phyloP scores from a whole-genome alignment of 1,140 invertebrate species.

The Drosophila sturtevanti region DNA sequence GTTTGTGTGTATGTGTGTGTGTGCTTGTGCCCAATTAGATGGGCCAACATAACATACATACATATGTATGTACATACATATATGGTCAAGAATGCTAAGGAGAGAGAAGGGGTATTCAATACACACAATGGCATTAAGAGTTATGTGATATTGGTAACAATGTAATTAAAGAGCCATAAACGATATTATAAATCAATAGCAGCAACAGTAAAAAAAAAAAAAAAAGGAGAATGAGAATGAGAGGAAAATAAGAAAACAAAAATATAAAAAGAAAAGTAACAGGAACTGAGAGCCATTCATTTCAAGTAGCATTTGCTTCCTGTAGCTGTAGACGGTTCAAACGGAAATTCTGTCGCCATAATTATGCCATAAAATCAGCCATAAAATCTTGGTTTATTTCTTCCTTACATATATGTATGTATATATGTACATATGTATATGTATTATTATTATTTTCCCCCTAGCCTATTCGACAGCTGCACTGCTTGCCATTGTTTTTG shows the following conservation, averaged over 20 bases:
- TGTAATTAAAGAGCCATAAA: slow-evolving; percentile 72
- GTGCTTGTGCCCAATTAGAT: slow-evolving; percentile 58
- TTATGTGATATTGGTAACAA: slow-evolving; percentile 65
- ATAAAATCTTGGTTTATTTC: slow-evolving; percentile 38
- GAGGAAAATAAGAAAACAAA: background rate
- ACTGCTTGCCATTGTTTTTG: slow-evolving; percentile 88
- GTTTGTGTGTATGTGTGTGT: background rate
- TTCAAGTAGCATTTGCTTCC: slow-evolving; percentile 44
- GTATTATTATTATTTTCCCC: background rate
- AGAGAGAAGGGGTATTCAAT: background rate
- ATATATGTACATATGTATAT: slow-evolving; percentile 49
- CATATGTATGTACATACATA: background rate
- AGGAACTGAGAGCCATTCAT: slow-evolving; percentile 64
- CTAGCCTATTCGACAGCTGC: slow-evolving; percentile 89
- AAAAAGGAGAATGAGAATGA: slow-evolving; percentile 21
- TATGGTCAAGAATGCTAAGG: background rate
- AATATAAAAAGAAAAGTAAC: slow-evolving; percentile 34
- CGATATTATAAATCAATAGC: slow-evolving; percentile 72
- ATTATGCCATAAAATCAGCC: slow-evolving; percentile 75
- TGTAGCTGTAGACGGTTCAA: slow-evolving; percentile 37
- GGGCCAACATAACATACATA: slow-evolving; percentile 36
- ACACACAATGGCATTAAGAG: background rate
- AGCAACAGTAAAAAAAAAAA: slow-evolving; percentile 29
- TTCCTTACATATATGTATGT: slow-evolving; percentile 21
- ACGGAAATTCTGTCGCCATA: slow-evolving; percentile 60